phyloP scores from a whole-genome alignment of 1,140 invertebrate species.

The Tigriopus japonicus region DNA sequence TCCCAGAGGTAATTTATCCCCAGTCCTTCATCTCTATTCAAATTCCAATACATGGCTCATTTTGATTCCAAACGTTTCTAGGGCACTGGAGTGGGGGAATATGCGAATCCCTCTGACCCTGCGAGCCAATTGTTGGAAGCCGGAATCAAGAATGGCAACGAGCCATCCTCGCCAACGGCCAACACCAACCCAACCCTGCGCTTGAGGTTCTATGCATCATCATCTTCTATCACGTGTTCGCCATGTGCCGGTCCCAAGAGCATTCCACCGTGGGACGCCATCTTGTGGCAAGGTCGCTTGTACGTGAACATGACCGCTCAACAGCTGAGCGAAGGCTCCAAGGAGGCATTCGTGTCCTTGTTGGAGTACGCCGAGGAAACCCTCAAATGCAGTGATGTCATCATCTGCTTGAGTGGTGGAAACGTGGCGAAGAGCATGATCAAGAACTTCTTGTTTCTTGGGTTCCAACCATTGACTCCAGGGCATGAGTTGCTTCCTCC shows the following conservation, averaged over 20 bases:
- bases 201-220: not conserved
- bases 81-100: constrained; percentile 2
- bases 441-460: constrained; percentile 89
- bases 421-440: constrained; percentile 63
- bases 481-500: constrained; percentile 31
- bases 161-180: too few species aligned
- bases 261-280: not conserved
- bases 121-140: not conserved
- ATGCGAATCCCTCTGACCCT: not conserved
- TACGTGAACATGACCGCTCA: not conserved
- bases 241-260: not conserved
- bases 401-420: constrained; percentile 63
- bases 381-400: constrained; percentile 55
- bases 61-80: not conserved
- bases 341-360: constrained; percentile 51
- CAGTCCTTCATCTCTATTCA: too few species aligned
- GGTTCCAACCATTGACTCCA: constrained; percentile 65
- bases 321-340: constrained; percentile 18
- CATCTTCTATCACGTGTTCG: too few species aligned
- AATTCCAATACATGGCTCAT: not conserved
- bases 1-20: not conserved
- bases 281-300: not conserved
- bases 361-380: constrained; percentile 89
- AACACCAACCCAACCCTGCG: not conserved
- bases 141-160: not conserved